Base-by-base conservation (phyloP, 2,888 invertebrate species). In the Torymus aiolomorphi region DNA sequence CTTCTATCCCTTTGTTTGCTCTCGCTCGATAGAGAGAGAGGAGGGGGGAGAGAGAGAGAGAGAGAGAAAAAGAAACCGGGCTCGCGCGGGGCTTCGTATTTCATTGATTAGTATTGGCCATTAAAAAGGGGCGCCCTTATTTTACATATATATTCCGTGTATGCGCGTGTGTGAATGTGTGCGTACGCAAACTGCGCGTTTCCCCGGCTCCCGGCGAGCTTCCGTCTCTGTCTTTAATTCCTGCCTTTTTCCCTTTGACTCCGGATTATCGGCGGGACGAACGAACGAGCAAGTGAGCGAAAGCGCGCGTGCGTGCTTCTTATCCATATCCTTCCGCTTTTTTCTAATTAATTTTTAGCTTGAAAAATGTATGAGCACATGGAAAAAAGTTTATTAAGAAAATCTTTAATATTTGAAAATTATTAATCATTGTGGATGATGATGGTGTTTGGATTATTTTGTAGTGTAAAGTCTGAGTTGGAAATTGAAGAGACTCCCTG, bases 61-160 rank as follows among this genome's bases (percentile, higher is more conserved):
- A 57, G 70, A 69, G 61, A 51, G 16, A 67, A 80, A 86, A 85
- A 86, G 85, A 85, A 85, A 84, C 84, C 83, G 76, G 67, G 79
- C 71, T 70, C 75, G 69, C 83, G 79, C 84, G 83, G 82, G 85
- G 86, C 88, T 89, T 88, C 89, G 89, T 89, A 88, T 89, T 89
- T 89, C 89, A 89, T 89, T 89, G 89, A 89, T 88, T 88, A 88
- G 88, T 88, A 89, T 89, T 89, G 87, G 87, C 89, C 88, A 89
- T 89, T 89, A 89, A 88, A 89, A 76, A 75, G 51, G 87, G 86
- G 87, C 86, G 86, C 87, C 87, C 88, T 88, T 88, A 88, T 88
- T 88, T 88, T 69, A 65, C 54, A 56, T 56, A 16, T 59, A 54
- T 20, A 12, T 16, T 0, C 13, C 56, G 18, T 10, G 31, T 12